These are phyloP conservation scores for Diorhabda carinulata DNA, from an alignment of 1,140 invertebrate genomes.

Conservation along the genomic window DNA sequence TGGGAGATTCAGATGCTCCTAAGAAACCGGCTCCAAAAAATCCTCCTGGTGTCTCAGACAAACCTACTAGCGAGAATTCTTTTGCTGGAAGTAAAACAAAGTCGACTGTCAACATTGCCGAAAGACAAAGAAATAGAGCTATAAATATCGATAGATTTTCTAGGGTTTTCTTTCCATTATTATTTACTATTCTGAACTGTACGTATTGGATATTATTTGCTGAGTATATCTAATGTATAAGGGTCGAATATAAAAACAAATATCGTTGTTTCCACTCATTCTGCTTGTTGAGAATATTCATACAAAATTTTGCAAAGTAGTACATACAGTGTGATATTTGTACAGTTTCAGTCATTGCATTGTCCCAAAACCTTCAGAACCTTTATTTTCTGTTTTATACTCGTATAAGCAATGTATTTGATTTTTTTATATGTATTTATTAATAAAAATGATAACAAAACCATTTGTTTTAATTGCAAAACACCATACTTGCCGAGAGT, in stretches of 20 bases:
- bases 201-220: constrained; percentile 89
- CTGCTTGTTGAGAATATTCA: no score
- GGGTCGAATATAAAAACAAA: background rate
- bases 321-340: no score
- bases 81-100: constrained; percentile 22
- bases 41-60: constrained; percentile 37
- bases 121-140: constrained; percentile 67
- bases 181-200: constrained; percentile 79
- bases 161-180: constrained; percentile 78
- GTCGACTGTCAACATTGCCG: constrained; percentile 51
- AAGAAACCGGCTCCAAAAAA: constrained; percentile 52
- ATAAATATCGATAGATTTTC: constrained; percentile 84
- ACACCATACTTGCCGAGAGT: no score
- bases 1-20: constrained; percentile 66
- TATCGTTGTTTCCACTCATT: no score
- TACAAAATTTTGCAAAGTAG: no score
- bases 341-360: no score
- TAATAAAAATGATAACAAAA: no score
- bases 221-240: constrained; percentile 65
- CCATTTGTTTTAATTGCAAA: no score
- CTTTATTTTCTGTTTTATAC: no score
- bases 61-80: constrained; percentile 48
- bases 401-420: no score
- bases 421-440: no score
- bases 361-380: no score